These are phyloP conservation scores for Caenorhabditis macrosperma DNA, from an alignment of 2,888 invertebrate species.

Conservation along the genomic window DNA sequence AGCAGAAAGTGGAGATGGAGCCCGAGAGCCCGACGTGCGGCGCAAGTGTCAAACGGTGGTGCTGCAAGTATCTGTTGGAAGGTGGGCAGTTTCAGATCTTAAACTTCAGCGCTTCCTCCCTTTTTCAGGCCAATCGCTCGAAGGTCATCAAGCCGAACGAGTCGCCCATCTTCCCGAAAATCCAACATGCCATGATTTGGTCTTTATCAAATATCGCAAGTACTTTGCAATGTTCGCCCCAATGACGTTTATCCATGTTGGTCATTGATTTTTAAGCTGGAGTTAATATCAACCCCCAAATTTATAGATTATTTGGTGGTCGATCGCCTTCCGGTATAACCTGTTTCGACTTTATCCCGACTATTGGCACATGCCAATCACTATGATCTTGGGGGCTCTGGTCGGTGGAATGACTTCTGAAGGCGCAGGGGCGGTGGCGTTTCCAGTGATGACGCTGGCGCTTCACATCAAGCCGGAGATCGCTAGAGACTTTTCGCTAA, in stretches of 20 bases:
- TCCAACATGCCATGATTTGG: constrained; percentile 38
- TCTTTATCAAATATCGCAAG: constrained; percentile 63
- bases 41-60: constrained; percentile 53
- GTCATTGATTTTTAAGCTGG: background rate
- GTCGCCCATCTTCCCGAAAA: constrained; percentile 36
- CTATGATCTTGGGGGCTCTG: constrained; percentile 78
- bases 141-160: constrained; percentile 44
- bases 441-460: constrained; percentile 75
- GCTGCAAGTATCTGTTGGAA: constrained; percentile 61
- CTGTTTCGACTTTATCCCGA: constrained; percentile 70
- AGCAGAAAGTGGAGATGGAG: background rate
- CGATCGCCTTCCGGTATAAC: constrained; percentile 60
- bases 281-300: background rate
- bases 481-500: constrained; percentile 73
- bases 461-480: constrained; percentile 66
- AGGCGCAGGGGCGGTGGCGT: constrained; percentile 76
- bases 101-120: background rate
- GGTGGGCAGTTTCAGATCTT: background rate
- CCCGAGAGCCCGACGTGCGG: constrained; percentile 37
- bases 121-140: constrained; percentile 50
- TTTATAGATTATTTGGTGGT: constrained; percentile 54
- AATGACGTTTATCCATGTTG: constrained; percentile 59
- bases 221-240: constrained; percentile 67
- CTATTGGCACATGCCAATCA: constrained; percentile 77
- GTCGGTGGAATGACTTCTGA: constrained; percentile 71